Evolutionary conservation across 2,888 invertebrate species (phyloP), one percentile per base, ranked within the genome.

Genomic region (Drosophila acutilabella): DNA sequence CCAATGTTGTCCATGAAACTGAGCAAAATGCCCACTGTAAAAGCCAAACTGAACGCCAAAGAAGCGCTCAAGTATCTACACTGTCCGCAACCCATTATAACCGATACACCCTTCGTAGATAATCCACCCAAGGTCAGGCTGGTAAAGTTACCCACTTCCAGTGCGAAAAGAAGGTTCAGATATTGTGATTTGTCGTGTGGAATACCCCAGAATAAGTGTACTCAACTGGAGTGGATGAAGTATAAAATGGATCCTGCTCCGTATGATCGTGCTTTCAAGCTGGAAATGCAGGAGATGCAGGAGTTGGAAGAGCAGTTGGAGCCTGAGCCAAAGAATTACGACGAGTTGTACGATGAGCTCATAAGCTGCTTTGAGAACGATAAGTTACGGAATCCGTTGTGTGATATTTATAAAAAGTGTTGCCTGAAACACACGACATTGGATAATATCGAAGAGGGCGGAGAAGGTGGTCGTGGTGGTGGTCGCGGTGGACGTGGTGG

Each of bases 281-380:
- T 0, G 8, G 52, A 59, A 10, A 7, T 50, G 36, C 23, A 41
- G 11, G 4, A 33, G 6, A n/a, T 44, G 8, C 6, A 30, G 8
- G 18, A 45, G 3, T 11, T 33, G 4, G 11, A 51, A 14, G 14
- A 30, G 8, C 30, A 30, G 8, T 8, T 11, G 1, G 14, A 45
- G 18, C 5, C 42, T 2, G 54, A 69, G 38, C 79, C 79, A 0
- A 72, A 38, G 14, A 64, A 81, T 18, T 81, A 81, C 18, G 79
- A 80, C 0, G 81, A 80, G 14, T 45, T 80, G 0, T 80, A 72
- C 33, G 16, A 47, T 6, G 16, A 79, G 0, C 51, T 80, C 5
- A 6, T 75, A 0, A 36, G 30, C 3, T 81, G 79, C 11, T 80
- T 80, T 60, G 45, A 69, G 7, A 18, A 18, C 0, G 3, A 23